Evolutionary conservation across 1,140 invertebrate genomes (phyloP).

Genomic region (Apis mellifera): DNA sequence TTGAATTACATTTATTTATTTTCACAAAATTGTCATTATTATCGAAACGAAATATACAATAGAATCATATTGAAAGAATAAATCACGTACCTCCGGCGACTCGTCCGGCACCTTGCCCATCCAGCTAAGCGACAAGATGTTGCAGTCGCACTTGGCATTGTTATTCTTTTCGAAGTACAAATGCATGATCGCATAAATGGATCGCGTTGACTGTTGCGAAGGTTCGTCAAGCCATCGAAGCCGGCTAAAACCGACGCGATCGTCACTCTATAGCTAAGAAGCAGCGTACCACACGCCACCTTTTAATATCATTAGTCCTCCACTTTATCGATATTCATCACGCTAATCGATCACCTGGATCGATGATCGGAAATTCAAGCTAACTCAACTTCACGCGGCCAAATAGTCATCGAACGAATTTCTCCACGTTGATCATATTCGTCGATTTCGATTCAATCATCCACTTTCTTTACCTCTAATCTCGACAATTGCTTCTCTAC

Average conservation of each 20-base stretch:
- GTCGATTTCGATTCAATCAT: neutral
- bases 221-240: constrained; percentile 61
- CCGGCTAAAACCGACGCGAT: constrained; percentile 25
- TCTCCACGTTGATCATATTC: neutral
- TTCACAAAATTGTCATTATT: too few species aligned
- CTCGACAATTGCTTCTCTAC: neutral
- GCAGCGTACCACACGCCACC: constrained; percentile 30
- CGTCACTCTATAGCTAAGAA: constrained; percentile 27
- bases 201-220: constrained; percentile 22
- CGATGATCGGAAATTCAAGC: constrained; percentile 47
- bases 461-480: too few species aligned
- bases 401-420: neutral
- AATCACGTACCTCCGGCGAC: constrained; percentile 90
- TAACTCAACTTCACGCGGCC: constrained; percentile 20
- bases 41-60: too few species aligned
- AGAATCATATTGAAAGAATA: neutral
- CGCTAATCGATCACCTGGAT: constrained; percentile 25
- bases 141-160: constrained; percentile 96
- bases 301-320: constrained; percentile 22
- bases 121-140: constrained; percentile 97
- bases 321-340: neutral
- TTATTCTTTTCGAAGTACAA: constrained; percentile 95
- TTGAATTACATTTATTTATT: too few species aligned
- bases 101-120: constrained; percentile 99
- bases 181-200: constrained; percentile 85